Conservation (phyloP, 2,797 vertebrate species). For the Schizothorax lantsangensis region DNA sequence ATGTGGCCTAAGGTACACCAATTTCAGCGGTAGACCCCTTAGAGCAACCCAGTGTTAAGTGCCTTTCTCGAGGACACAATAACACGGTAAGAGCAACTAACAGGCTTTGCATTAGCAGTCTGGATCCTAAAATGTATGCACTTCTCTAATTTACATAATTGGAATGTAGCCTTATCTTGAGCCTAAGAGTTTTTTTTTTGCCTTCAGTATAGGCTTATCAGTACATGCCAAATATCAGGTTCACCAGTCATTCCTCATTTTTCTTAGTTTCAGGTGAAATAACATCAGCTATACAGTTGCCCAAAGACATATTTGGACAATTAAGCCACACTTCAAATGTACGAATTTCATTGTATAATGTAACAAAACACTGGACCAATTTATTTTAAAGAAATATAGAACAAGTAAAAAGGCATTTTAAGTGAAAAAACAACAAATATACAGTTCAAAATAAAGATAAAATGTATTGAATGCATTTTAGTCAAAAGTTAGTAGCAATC, state of each 20-base stretch:
- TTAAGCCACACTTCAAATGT: background rate
- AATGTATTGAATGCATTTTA: background rate
- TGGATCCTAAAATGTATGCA: background rate
- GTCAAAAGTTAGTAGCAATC: background rate
- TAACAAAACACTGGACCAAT: background rate
- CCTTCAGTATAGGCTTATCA: background rate
- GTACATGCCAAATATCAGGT: background rate
- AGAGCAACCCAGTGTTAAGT: background rate
- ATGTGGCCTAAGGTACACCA: background rate
- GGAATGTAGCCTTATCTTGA: background rate
- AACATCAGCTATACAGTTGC: background rate
- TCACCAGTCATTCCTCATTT: background rate
- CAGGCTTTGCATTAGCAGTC: constrained; percentile 10
- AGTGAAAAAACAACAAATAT: background rate
- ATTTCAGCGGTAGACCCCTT: background rate
- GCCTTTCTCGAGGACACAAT: constrained; percentile 19
- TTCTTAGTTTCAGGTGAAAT: background rate
- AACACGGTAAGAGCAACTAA: constrained; percentile 10
- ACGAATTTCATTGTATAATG: background rate
- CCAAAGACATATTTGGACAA: background rate
- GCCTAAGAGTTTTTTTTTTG: background rate
- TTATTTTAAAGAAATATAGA: background rate
- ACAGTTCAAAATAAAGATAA: background rate
- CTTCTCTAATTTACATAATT: constrained; percentile 25
- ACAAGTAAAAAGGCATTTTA: background rate